Percentiles rank a stretch among this genome's conserved stretches.
Conservation (phyloP, 2,797 vertebrate genomes). For the Pelobates cultripes region DNA sequence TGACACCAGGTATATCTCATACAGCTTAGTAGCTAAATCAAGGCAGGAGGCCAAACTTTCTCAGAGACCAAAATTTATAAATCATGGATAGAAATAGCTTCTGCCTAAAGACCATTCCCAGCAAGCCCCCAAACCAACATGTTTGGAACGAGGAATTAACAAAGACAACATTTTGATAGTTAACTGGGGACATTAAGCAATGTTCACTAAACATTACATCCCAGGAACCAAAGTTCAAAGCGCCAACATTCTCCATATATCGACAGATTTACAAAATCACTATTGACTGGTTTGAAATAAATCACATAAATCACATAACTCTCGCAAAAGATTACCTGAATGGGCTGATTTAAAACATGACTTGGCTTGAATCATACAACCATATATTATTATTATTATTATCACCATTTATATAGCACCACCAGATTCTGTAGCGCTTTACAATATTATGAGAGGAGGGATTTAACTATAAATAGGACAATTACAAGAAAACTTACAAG, state of each 20-base stretch:
- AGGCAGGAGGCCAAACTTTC: neutral
- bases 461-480: too few relatives aligned
- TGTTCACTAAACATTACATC: neutral
- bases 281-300: too few relatives aligned
- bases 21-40: slow-evolving; percentile 1
- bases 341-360: too few relatives aligned
- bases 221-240: neutral
- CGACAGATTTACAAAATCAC: too few relatives aligned
- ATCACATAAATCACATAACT: too few relatives aligned
- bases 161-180: neutral
- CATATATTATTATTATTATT: too few relatives aligned
- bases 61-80: neutral
- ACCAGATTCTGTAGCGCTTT: too few relatives aligned
- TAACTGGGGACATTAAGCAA: neutral
- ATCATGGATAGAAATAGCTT: neutral
- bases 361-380: too few relatives aligned
- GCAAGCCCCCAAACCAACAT: neutral
- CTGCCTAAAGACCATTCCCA: neutral
- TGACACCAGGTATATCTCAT: neutral
- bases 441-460: too few relatives aligned
- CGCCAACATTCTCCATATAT: neutral
- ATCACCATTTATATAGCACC: too few relatives aligned
- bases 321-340: too few relatives aligned
- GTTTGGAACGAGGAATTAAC: neutral
- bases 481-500: too few relatives aligned